These are phyloP conservation scores for Eurypyga helias DNA, from an alignment of 2,113 vertebrate species.

Conservation along the genomic window DNA sequence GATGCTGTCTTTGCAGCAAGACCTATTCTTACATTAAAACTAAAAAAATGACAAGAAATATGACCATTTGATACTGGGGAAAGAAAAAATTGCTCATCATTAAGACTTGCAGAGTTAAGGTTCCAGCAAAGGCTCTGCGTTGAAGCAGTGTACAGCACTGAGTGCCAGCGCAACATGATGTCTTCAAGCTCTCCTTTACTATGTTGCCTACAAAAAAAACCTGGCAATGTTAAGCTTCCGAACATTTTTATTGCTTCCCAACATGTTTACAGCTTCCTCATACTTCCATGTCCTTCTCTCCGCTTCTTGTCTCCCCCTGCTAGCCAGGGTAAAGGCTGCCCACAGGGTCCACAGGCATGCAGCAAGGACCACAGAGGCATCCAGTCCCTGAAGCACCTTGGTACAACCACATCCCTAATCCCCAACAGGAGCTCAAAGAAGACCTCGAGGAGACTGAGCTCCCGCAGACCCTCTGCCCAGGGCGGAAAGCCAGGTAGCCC, in stretches of 20 bases:
- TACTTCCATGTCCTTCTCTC: not conserved
- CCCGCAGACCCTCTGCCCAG: not conserved
- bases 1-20: not conserved
- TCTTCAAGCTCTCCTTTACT: not conserved
- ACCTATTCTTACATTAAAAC: not conserved
- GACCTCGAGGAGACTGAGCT: not conserved
- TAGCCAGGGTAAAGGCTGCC: rapidly evolving
- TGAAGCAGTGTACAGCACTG: not conserved
- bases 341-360: rapidly evolving
- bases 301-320: not conserved
- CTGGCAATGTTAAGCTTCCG: not conserved
- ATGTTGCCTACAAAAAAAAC: not conserved
- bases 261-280: not conserved
- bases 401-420: not conserved
- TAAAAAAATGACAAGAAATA: not conserved
- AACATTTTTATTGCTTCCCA: not conserved
- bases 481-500: not conserved
- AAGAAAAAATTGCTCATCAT: not conserved
- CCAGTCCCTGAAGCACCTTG: not conserved
- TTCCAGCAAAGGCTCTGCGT: not conserved
- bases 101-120: not conserved
- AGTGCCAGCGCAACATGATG: not conserved
- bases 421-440: not conserved
- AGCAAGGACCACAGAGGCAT: not conserved
- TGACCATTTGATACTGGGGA: not conserved